phyloP scores from a whole-genome alignment of 92 coral and sea anemone species.

The Micromussa lordhowensis region DNA sequence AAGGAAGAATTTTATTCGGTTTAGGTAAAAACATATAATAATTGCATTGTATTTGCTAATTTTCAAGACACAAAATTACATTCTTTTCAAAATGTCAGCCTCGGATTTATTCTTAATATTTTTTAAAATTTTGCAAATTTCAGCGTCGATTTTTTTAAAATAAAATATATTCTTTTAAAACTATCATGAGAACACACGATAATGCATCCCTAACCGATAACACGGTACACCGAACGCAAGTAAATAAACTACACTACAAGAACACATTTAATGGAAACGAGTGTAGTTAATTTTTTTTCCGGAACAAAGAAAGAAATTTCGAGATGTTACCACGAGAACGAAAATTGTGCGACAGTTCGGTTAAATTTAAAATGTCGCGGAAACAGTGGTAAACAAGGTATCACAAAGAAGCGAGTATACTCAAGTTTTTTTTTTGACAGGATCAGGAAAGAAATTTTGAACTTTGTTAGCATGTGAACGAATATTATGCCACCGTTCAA shows the following conservation, averaged over 20 bases:
- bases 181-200: neutral
- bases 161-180: neutral
- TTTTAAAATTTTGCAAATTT: too few species aligned
- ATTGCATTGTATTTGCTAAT: too few species aligned
- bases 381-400: neutral
- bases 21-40: too few species aligned
- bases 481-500: neutral
- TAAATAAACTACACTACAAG: neutral
- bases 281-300: neutral
- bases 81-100: too few species aligned
- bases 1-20: too few species aligned
- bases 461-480: neutral
- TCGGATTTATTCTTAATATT: too few species aligned
- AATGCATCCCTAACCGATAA: neutral
- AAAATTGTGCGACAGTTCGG: neutral
- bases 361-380: neutral
- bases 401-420: too few species aligned
- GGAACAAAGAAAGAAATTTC: neutral
- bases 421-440: neutral
- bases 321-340: neutral
- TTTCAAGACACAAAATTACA: too few species aligned
- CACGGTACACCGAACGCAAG: neutral
- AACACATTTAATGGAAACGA: neutral
- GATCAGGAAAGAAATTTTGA: neutral
- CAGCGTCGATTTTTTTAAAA: neutral